Evolutionary conservation across 2,888 invertebrate genomes (phyloP).

Genomic region (Heterodera filipjevi): DNA sequence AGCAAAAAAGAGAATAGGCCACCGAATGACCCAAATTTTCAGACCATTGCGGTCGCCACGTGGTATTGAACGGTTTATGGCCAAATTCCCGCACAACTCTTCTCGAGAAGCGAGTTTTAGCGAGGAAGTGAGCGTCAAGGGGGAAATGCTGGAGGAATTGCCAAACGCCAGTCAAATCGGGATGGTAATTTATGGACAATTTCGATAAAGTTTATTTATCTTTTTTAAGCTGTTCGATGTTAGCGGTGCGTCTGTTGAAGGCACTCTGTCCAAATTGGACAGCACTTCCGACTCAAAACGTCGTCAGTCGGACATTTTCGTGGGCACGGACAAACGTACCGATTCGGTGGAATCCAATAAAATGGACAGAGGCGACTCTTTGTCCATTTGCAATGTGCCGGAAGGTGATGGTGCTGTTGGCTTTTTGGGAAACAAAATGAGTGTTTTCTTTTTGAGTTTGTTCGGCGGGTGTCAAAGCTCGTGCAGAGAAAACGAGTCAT

Average conservation of each 20-base stretch:
- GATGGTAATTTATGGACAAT: slow-evolving; percentile 8
- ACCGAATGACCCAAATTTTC: not conserved
- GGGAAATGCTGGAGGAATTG: slow-evolving; percentile 23
- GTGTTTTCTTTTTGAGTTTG: not conserved
- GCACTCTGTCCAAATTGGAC: not conserved
- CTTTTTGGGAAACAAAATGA: not conserved
- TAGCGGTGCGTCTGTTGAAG: slow-evolving; percentile 8
- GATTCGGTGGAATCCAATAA: not conserved
- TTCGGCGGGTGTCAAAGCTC: slow-evolving; percentile 9
- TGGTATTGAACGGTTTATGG: slow-evolving; percentile 14
- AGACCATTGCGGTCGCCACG: slow-evolving; percentile 14
- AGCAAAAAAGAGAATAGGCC: not conserved
- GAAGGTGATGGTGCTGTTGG: not conserved
- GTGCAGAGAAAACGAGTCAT: slow-evolving; percentile 23
- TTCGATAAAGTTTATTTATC: not conserved
- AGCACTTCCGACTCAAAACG: slow-evolving; percentile 4
- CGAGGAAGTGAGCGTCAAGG: not conserved
- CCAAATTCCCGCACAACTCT: slow-evolving; percentile 19
- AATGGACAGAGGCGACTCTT: not conserved
- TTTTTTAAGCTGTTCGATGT: slow-evolving; percentile 17
- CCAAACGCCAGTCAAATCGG: slow-evolving; percentile 25
- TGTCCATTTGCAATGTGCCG: not conserved
- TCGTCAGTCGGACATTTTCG: slow-evolving; percentile 1
- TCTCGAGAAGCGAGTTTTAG: slow-evolving; percentile 18
- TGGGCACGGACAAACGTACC: not conserved